A percentile compares a stretch with the other conserved stretches of the same genome.
Evolutionary conservation across 2,797 vertebrate genomes (phyloP).

Genomic region (Galaxias olidus): DNA sequence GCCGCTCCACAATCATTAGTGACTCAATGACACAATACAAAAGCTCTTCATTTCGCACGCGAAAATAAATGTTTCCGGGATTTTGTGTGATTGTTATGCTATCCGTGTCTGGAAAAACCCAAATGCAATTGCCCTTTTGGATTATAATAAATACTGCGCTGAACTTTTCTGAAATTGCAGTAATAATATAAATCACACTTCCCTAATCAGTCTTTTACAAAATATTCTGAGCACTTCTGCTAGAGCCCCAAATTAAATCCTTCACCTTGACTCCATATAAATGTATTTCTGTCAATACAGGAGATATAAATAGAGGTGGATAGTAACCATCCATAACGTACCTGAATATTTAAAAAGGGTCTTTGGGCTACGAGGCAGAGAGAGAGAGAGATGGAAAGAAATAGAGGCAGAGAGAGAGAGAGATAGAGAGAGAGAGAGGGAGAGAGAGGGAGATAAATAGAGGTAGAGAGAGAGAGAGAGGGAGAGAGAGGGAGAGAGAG

Average conservation of each 20-base stretch:
- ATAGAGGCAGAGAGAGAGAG: too few species aligned
- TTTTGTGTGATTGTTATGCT: too few species aligned
- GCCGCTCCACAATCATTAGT: conserved; percentile 66
- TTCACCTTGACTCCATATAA: conserved; percentile 76
- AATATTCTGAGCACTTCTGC: conserved; percentile 60
- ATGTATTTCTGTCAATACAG: conserved; percentile 78
- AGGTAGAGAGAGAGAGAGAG: too few species aligned
- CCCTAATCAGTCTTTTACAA: conserved; percentile 63
- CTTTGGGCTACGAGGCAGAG: conserved; percentile 68
- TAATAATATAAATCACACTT: conserved; percentile 59
- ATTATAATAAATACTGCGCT: conserved; percentile 18
- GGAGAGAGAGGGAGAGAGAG: too few species aligned
- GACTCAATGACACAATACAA: conserved; percentile 46
- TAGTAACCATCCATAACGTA: conserved; percentile 77
- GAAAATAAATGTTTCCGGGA: too few species aligned
- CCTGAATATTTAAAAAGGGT: conserved; percentile 79
- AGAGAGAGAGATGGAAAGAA: too few species aligned
- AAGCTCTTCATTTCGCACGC: neutral
- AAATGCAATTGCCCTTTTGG: conserved; percentile 20
- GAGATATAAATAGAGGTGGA: conserved; percentile 74
- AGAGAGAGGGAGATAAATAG: too few species aligned
- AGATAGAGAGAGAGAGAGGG: too few species aligned
- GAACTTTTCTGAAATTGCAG: conserved; percentile 34
- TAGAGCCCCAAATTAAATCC: conserved; percentile 71
- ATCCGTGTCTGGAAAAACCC: too few species aligned